Evolutionary conservation across 2,888 invertebrate genomes (phyloP), one percentile per base, ranked within the genome.

Genomic region (Cheilosia pagana): DNA sequence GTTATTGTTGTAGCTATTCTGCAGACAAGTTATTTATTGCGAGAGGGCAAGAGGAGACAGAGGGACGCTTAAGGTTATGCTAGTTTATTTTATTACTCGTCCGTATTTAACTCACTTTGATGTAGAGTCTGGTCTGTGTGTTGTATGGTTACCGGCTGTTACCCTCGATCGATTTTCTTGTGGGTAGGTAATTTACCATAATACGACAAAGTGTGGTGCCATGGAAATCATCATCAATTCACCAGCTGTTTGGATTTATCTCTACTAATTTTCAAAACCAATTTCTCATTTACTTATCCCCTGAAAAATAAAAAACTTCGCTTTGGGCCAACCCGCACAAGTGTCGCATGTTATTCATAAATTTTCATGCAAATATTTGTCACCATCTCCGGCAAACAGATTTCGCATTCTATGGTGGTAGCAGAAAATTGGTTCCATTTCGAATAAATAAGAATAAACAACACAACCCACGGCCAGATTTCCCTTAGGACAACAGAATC

Each of bases 131-230:
- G 12, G 19, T 48, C 0, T 21, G 19, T 48, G 16, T 21, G 21
- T 16, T 16, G 41, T 57, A 50, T 19, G 43, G n/a, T 52, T 59
- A 65, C 72, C 65, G 72, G 65, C 72, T 59, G 39, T 79, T 79
- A 74, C 79, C 60, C 74, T 59, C 35, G 52, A 79, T 79, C 72
- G 74, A 74, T 79, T 79, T 78, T 71, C 1, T 25, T 71, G 50
- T 45, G 21, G 10, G 1, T 12, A 41, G 39, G 28, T 76, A 35
- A 21, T 52, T 52, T 68, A n/a, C 1, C 39, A 5, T 23, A 39
- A 21, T 57, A 2, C 39, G 21, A 6, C 14, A 43, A 7, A 43
- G n/a, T 43, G 16, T 43, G 28, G 28, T 8, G 28, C 7, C 2
- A 28, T 28, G 16, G 14, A 16, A 43, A 14, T 16, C 14, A n/a